Base-by-base conservation (phyloP, 2,113 vertebrate genomes). In the Morone chrysops region DNA sequence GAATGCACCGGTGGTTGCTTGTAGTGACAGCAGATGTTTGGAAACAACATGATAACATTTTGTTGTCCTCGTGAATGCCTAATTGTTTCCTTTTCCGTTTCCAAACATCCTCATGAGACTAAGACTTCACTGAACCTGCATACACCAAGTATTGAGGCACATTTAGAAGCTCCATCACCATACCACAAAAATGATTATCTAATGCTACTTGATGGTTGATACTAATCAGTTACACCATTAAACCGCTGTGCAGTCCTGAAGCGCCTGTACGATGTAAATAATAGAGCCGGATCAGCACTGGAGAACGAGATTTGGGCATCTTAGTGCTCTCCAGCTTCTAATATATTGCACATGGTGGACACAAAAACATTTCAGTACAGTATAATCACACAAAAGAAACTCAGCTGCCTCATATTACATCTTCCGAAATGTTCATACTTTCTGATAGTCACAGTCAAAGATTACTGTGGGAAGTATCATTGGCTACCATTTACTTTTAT, bases 1-100 rank as follows among this genome's bases (percentile, higher is more conserved):
- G 66, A 82, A 57, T 16, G 75, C 66, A n/a, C 54, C 66, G 18
- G 17, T n/a, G 48, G 36, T 51, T 47, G 78, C 56, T 61, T 61
- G 51, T 43, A 18, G 43, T 2, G 54, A 68, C 2, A 40, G 59
- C 51, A 84, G 70, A 75, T 79, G 74, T 60, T 81, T 22, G 31
- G 53, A 41, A 50, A 51, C 69, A 61, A 54, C 25, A 20, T 6
- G 36, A 80, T 78, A 73, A 0, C 80, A 75, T 45, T 51, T 61
- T 16, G 13, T 66, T 48, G 65, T 31, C 77, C 63, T 83, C 36
- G 56, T 43, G 60, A 66, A 47, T 57, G 63, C 22, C 1, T 53
- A 16, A 50, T 38, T 31, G 54, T 62, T 68, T 14, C n/a, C 9
- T 66, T n/a, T 66, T 43, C 7, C 13, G 38, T 59, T 31, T 66